Percentiles rank a stretch among this genome's conserved stretches.
Conservation (phyloP, 2,888 invertebrate species). For the Sicus ferrugineus region DNA sequence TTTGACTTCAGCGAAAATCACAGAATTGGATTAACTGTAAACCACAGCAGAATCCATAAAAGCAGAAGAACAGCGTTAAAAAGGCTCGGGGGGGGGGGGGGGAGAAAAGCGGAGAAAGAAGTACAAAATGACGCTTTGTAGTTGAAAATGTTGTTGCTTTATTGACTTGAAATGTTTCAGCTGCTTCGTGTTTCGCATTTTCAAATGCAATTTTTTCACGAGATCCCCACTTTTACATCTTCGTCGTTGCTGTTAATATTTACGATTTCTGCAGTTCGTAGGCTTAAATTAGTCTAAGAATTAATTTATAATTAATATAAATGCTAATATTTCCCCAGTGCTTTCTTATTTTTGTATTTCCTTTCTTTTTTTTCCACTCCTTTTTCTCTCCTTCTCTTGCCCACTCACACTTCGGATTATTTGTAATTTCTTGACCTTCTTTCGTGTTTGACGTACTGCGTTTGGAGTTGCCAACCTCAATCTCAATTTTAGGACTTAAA, state of each 20-base stretch:
- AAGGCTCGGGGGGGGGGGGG: not conserved
- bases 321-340: slow-evolving; percentile 21
- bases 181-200: slow-evolving; percentile 1
- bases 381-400: slow-evolving; percentile 10
- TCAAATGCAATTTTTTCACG: not conserved
- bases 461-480: not conserved
- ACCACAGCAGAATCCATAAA: too few species aligned
- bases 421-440: not conserved
- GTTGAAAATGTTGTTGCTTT: slow-evolving; percentile 34
- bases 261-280: not conserved
- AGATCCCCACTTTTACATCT: not conserved
- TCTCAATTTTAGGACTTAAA: not conserved
- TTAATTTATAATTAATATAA: slow-evolving; percentile 23
- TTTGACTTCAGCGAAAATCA: too few species aligned
- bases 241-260: not conserved
- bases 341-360: not conserved
- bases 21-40: too few species aligned
- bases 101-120: not conserved
- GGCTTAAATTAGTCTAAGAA: slow-evolving; percentile 2
- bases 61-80: too few species aligned
- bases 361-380: not conserved
- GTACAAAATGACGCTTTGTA: slow-evolving; percentile 17
- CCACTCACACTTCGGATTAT: not conserved
- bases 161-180: slow-evolving; percentile 29
- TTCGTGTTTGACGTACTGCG: too few species aligned